These are phyloP conservation scores for Oikopleura vanhoeffeni DNA, from an alignment of 23 tunicate genomes.

Conservation along the genomic window DNA sequence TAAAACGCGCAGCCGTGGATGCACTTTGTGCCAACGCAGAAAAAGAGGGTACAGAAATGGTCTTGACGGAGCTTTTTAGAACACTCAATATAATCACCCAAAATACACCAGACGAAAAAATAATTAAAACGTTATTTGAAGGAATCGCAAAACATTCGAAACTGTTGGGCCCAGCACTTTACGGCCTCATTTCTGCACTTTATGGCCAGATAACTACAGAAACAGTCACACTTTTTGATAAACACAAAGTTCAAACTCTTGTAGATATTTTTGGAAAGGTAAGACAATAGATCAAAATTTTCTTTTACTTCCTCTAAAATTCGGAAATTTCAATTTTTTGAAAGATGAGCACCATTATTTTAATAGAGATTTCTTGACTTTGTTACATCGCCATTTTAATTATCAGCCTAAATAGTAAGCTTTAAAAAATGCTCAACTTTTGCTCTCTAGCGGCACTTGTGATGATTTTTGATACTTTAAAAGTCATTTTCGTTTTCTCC, in stretches of 20 bases:
- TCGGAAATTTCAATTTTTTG: no score
- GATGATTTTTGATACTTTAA: no score
- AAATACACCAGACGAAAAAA: neutral
- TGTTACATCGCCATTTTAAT: no score
- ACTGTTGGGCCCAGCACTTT: neutral
- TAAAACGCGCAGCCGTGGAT: neutral
- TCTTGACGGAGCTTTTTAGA: neutral
- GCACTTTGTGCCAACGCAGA: neutral
- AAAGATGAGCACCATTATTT: no score
- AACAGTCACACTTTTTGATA: neutral
- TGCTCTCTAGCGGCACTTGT: no score
- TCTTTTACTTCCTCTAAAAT: no score
- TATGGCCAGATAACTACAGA: neutral
- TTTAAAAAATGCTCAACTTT: no score
- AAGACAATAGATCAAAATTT: no score
- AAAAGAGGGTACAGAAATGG: neutral
- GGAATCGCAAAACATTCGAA: neutral
- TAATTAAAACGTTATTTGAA: neutral
- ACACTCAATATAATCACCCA: neutral
- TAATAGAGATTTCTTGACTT: no score
- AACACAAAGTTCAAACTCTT: neutral
- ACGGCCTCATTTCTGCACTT: neutral
- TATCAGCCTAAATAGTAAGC: no score
- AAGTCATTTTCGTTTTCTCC: no score
- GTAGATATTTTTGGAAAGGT: neutral